phyloP scores from a whole-genome alignment of 2,113 vertebrate genomes.

The Vulpes ferrilata region DNA sequence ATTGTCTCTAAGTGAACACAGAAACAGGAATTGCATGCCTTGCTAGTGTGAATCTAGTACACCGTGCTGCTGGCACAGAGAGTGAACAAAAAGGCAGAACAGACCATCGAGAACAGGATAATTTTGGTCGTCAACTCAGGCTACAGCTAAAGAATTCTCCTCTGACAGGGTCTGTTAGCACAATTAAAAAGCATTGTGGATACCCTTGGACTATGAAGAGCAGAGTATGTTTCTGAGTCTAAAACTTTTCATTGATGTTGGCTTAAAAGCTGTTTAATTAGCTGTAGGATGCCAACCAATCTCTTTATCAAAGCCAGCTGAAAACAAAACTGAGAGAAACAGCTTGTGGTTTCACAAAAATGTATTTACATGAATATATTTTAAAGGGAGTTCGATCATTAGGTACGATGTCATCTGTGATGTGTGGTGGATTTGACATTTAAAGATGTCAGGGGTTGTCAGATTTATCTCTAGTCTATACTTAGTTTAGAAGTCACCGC shows the following conservation, averaged over 20 bases:
- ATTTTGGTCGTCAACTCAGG: neutral
- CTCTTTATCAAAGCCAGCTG: constrained; percentile 88
- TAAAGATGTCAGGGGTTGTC: constrained; percentile 79
- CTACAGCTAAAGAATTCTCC: neutral
- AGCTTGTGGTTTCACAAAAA: constrained; percentile 93
- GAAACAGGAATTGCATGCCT: neutral
- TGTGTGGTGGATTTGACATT: constrained; percentile 86
- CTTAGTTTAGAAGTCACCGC: constrained; percentile 60
- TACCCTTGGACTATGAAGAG: neutral
- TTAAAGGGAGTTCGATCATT: constrained; percentile 77
- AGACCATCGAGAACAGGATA: neutral
- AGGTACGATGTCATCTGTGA: constrained; percentile 73
- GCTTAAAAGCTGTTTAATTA: constrained; percentile 65
- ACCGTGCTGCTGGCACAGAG: accelerated
- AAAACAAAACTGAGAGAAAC: constrained; percentile 96
- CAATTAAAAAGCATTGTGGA: neutral
- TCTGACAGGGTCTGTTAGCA: neutral
- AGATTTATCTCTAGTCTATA: constrained; percentile 76
- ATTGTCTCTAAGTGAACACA: neutral
- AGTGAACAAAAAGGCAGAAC: neutral
- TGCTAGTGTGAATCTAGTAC: neutral
- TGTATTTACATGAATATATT: constrained; percentile 89
- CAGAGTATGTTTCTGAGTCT: constrained; percentile 45
- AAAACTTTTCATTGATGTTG: constrained; percentile 45
- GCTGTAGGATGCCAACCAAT: constrained; percentile 84